phyloP scores from a whole-genome alignment of 2,113 vertebrate genomes.

The Ceratotherium simum region DNA sequence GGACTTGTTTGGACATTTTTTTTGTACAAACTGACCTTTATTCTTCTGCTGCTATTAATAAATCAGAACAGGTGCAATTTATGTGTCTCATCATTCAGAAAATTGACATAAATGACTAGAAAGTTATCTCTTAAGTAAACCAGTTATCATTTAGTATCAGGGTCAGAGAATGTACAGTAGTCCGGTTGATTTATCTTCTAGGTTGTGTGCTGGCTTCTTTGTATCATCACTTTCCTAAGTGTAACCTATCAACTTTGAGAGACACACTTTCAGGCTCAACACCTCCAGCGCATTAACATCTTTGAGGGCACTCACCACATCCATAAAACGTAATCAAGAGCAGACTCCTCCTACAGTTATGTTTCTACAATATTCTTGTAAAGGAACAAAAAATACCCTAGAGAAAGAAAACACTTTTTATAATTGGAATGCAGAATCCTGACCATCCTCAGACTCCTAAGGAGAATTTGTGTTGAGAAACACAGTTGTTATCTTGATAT shows the following conservation, averaged over 20 bases:
- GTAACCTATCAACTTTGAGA: background rate
- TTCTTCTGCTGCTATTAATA: background rate
- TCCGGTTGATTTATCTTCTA: background rate
- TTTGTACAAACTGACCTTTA: background rate
- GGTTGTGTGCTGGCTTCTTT: background rate
- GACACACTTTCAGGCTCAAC: background rate
- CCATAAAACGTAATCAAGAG: background rate
- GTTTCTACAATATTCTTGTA: background rate
- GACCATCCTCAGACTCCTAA: background rate
- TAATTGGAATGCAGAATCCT: constrained; percentile 28
- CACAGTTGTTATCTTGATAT: background rate
- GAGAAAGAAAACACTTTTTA: background rate
- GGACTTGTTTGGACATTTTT: background rate
- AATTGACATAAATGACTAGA: background rate
- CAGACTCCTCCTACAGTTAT: background rate
- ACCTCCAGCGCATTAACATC: background rate
- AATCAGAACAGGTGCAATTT: constrained; percentile 12
- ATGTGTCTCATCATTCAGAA: constrained; percentile 24
- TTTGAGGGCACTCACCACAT: background rate
- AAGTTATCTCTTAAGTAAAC: background rate
- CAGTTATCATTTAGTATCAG: background rate
- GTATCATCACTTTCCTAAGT: background rate
- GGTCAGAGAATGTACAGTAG: background rate
- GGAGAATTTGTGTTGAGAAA: constrained; percentile 29
- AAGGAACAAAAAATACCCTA: background rate